Conservation (phyloP, 2,113 vertebrate species). For the Oreochromis spilurus region DNA sequence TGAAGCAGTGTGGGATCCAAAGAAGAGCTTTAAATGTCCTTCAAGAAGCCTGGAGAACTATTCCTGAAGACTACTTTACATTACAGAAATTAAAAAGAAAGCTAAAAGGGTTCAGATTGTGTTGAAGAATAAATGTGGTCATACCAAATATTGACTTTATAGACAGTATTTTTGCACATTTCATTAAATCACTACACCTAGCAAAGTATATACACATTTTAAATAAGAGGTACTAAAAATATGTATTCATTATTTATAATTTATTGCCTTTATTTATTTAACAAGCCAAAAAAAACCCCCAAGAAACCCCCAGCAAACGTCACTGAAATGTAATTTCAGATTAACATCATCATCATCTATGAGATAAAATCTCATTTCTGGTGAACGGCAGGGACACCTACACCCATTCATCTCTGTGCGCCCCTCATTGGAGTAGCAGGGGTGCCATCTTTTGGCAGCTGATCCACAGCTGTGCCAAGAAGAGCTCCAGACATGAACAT, state of each 20-base stretch:
- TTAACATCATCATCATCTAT: not conserved
- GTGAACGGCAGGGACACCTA: not conserved
- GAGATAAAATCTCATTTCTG: not conserved
- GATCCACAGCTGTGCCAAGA: conserved; percentile 28
- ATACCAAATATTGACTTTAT: not conserved
- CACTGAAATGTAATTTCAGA: not conserved
- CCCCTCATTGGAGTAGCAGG: not conserved
- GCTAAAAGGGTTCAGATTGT: not conserved
- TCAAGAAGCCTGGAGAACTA: not conserved
- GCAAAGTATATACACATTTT: not conserved
- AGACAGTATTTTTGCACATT: not conserved
- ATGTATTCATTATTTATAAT: not conserved
- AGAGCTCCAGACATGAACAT: conserved; percentile 35
- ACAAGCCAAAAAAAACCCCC: not conserved
- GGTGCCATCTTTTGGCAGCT: conserved; percentile 52
- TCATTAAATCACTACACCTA: not conserved
- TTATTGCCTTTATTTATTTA: not conserved
- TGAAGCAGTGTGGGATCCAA: not conserved
- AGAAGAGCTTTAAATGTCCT: not conserved
- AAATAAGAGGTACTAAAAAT: not conserved
- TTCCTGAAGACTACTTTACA: not conserved
- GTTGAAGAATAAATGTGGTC: not conserved
- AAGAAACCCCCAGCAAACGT: not conserved
- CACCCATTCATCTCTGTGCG: not conserved
- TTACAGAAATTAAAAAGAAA: not conserved